These are phyloP conservation scores for Cliona cf. orientalis DNA, from an alignment of 37 sponge, comb jelly and placozoan genomes.

Conservation along the genomic window DNA sequence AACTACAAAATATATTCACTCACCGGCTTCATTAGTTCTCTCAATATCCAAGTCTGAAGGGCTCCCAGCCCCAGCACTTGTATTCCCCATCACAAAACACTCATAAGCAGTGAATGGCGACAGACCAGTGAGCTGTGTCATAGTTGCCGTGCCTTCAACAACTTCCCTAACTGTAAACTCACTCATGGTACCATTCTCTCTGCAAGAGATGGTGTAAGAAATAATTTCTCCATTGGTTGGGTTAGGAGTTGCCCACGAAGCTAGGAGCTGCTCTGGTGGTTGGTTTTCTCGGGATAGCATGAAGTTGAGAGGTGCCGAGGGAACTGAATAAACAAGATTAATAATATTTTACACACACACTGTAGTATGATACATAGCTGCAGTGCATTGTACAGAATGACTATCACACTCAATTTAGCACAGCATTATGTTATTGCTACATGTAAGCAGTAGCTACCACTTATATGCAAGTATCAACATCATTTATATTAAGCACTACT, in stretches of 20 bases:
- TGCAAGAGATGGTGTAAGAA: slow-evolving; percentile 24
- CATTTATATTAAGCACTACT: too few species aligned
- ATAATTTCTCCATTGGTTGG: slow-evolving; percentile 45
- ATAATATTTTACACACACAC: background rate
- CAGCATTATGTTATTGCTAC: background rate
- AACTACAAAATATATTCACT: background rate
- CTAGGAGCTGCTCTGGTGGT: background rate
- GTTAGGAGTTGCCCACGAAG: slow-evolving; percentile 28
- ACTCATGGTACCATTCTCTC: background rate
- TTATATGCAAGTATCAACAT: too few species aligned
- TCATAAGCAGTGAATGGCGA: slow-evolving; percentile 28
- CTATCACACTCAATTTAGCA: background rate
- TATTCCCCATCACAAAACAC: slow-evolving; percentile 13
- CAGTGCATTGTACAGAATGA: background rate
- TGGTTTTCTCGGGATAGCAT: background rate
- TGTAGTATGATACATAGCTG: background rate
- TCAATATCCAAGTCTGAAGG: background rate
- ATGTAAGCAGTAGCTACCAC: too few species aligned
- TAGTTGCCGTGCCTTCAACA: background rate
- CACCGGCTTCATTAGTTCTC: background rate
- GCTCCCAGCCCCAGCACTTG: background rate
- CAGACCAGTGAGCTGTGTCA: background rate
- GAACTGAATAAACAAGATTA: slow-evolving; percentile 5
- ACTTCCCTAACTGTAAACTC: background rate
- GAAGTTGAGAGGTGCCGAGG: background rate